Evolutionary conservation across 1,140 invertebrate genomes (phyloP).

Genomic region (Lysiphlebus fabarum): DNA sequence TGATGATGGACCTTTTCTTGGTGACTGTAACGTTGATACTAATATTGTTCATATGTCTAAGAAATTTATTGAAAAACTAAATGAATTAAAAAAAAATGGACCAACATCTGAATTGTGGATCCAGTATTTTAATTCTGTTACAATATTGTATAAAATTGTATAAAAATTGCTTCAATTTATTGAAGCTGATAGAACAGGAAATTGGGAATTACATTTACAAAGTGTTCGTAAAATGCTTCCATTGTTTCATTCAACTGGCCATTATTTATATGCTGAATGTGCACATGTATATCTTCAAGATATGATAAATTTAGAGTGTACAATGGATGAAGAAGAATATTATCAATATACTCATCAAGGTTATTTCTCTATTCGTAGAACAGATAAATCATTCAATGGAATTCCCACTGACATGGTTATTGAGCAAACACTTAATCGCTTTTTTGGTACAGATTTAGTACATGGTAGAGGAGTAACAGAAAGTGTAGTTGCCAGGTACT

Average conservation of each 20-base stretch:
- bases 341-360: neutral
- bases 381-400: conserved; percentile 3
- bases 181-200: conserved; percentile 31
- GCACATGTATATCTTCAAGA: conserved; percentile 11
- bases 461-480: conserved; percentile 4
- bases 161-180: conserved; percentile 34
- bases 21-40: too few species aligned
- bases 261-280: conserved; percentile 38
- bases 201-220: conserved; percentile 36
- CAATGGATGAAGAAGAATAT: neutral
- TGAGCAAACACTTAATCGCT: conserved; percentile 14
- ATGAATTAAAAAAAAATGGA: conserved; percentile 13
- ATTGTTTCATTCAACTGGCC: conserved; percentile 41
- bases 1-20: neutral
- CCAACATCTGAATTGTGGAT: conserved; percentile 30
- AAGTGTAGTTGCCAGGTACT: conserved; percentile 9
- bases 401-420: conserved; percentile 10
- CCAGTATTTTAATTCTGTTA: conserved; percentile 29
- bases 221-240: conserved; percentile 41
- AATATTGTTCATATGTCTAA: neutral
- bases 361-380: conserved; percentile 8
- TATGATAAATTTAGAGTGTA: neutral
- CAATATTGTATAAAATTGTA: too few species aligned
- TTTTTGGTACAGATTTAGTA: conserved; percentile 11
- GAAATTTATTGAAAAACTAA: conserved; percentile 1